Percentiles rank a stretch among this genome's conserved stretches.
phyloP scores from a whole-genome alignment of 37 sponge, comb jelly and placozoan genomes.

The Bolinopsis microptera region DNA sequence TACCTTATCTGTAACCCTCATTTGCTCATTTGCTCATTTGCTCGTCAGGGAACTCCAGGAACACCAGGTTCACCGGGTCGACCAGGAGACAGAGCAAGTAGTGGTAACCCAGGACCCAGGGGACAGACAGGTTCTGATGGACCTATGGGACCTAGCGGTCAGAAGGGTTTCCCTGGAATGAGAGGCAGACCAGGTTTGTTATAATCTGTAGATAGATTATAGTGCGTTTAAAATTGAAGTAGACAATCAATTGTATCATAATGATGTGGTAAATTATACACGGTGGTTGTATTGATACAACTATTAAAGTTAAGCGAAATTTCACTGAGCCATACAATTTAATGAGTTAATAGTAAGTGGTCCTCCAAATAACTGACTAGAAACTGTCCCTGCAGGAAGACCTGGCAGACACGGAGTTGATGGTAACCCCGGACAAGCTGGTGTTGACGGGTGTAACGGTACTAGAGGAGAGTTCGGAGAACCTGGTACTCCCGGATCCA shows the following conservation, averaged over 20 bases:
- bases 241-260: no score
- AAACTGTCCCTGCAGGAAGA: not conserved
- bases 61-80: not conserved
- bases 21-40: no score
- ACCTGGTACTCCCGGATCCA: not conserved
- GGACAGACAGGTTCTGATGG: not conserved
- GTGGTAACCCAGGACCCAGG: not conserved
- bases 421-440: slow-evolving; percentile 17
- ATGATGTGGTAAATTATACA: no score
- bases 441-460: slow-evolving; percentile 22
- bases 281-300: no score
- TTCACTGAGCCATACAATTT: no score
- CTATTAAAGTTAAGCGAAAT: no score
- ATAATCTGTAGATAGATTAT: no score
- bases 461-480: not conserved
- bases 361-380: no score
- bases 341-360: no score
- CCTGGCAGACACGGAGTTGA: not conserved
- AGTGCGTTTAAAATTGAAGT: no score
- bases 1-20: no score
- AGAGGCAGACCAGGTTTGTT: not conserved
- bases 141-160: not conserved
- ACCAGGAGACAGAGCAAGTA: not conserved
- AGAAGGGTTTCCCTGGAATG: not conserved
- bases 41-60: not conserved